phyloP scores from a whole-genome alignment of 2,113 vertebrate species.

The Monarcha castaneiventris region DNA sequence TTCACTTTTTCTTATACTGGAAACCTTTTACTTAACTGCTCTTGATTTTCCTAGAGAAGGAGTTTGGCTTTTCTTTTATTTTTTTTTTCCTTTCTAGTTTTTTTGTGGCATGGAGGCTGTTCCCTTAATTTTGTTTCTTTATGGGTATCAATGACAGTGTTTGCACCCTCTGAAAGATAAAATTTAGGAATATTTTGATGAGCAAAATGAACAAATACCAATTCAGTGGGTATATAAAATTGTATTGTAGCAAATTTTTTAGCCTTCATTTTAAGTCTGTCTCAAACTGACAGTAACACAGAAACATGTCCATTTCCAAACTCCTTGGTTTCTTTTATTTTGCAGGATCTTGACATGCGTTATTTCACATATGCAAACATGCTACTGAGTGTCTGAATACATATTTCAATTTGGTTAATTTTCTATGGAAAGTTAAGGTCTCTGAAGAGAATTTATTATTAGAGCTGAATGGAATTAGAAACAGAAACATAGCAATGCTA shows the following conservation, averaged over 20 bases:
- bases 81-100: neutral
- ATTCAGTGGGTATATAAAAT: neutral
- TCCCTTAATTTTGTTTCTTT: neutral
- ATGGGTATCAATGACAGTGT: neutral
- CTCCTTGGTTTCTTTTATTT: neutral
- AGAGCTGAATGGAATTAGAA: neutral
- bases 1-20: neutral
- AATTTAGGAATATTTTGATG: neutral
- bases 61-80: fast-evolving
- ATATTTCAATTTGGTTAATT: neutral
- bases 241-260: neutral
- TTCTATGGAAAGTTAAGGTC: neutral
- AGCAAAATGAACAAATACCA: neutral
- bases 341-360: neutral
- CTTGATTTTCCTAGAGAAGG: neutral
- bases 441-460: neutral
- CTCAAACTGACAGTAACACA: neutral
- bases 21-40: neutral
- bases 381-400: neutral
- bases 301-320: neutral
- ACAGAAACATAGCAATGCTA: neutral
- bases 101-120: neutral
- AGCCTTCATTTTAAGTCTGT: neutral
- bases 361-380: neutral
- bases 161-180: neutral